Conservation (phyloP, 92 coral and sea anemone species). For the Zoanthus gigantus region DNA sequence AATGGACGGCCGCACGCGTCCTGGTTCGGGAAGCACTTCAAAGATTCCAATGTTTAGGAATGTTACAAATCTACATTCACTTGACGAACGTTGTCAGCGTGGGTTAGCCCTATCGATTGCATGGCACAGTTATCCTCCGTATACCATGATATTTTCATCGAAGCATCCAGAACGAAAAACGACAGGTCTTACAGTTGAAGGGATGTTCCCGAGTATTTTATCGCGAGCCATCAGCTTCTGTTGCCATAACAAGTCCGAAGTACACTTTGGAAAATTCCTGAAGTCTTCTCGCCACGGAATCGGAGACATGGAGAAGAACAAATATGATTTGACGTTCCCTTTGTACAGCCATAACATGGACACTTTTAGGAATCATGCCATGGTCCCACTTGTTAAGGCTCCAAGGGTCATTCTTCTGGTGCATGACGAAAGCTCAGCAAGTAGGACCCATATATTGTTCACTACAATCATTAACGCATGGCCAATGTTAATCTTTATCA, state of each 20-base stretch:
- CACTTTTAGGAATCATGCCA: constrained; percentile 71
- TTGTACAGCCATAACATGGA: constrained; percentile 81
- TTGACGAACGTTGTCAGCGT: constrained; percentile 75
- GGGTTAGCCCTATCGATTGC: constrained; percentile 86
- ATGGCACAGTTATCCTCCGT: constrained; percentile 86
- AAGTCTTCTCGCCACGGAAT: constrained; percentile 75
- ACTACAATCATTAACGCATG: constrained; percentile 86
- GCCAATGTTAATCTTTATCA: constrained; percentile 94
- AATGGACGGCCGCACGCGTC: constrained; percentile 4
- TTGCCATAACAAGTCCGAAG: constrained; percentile 72
- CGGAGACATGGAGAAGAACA: constrained; percentile 48
- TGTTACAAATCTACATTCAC: constrained; percentile 50
- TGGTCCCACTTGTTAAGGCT: constrained; percentile 79
- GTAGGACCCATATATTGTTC: constrained; percentile 72
- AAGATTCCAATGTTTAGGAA: constrained; percentile 39
- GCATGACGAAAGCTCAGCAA: constrained; percentile 34
- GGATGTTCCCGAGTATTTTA: constrained; percentile 75
- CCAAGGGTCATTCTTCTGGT: constrained; percentile 92
- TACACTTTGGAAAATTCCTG: constrained; percentile 75
- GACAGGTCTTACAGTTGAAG: constrained; percentile 71
- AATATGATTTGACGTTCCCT: constrained; percentile 84
- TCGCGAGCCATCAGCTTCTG: constrained; percentile 58
- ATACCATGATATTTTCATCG: constrained; percentile 62
- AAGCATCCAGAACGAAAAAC: constrained; percentile 40
- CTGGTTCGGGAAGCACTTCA: neutral